A percentile compares a stretch with the other conserved stretches of the same genome.
phyloP scores from a whole-genome alignment of 2,888 invertebrate genomes.

The Sminthurides aquaticus region DNA sequence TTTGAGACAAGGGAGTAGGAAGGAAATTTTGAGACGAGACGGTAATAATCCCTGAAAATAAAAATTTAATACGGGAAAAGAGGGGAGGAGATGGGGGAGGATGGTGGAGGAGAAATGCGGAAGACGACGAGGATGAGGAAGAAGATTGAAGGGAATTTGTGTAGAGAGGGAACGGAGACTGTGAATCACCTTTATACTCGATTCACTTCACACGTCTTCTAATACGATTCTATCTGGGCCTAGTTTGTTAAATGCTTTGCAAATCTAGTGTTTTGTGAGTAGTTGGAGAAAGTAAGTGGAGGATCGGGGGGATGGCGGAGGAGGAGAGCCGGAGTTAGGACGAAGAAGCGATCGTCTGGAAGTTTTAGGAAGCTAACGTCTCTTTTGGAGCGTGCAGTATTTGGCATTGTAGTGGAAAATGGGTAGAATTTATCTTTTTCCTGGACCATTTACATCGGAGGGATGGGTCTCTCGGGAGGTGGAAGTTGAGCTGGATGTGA shows the following conservation, averaged over 20 bases:
- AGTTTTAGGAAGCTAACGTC: not conserved
- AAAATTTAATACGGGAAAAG: not conserved
- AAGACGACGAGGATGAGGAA: not conserved
- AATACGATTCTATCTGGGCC: not conserved
- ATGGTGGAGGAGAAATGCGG: too few relatives aligned
- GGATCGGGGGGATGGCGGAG: not conserved
- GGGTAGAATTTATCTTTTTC: conserved; percentile 22
- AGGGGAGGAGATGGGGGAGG: too few relatives aligned
- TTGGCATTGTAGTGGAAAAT: conserved; percentile 25
- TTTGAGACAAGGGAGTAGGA: not conserved
- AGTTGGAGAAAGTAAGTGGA: not conserved
- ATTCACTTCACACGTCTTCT: not conserved
- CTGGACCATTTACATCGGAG: conserved; percentile 23
- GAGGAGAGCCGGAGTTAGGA: conserved; percentile 8
- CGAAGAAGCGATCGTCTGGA: too few relatives aligned
- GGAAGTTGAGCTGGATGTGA: not conserved
- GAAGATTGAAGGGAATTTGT: too few relatives aligned
- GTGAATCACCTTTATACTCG: not conserved
- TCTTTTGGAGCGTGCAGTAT: conserved; percentile 12
- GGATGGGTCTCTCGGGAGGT: conserved; percentile 23
- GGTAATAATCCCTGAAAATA: not conserved
- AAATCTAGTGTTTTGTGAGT: conserved; percentile 1
- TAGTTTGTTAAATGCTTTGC: not conserved
- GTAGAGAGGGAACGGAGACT: too few relatives aligned
- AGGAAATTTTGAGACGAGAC: not conserved